Conservation (phyloP, 2,113 vertebrate genomes). For the Cacatua alba region DNA sequence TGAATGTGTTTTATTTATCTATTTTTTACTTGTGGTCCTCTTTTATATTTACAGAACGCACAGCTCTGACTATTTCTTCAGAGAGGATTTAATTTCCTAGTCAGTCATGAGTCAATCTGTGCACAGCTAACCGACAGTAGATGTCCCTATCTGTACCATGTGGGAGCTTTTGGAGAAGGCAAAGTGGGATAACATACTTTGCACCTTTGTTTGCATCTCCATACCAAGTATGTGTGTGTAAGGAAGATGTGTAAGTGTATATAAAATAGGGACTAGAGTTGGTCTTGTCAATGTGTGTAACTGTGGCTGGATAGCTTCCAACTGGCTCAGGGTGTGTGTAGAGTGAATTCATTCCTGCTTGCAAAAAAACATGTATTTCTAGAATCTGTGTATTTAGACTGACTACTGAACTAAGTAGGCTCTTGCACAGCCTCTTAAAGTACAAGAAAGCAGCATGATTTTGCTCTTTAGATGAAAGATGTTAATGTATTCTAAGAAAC, state of each 20-base stretch:
- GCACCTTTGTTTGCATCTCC: not conserved
- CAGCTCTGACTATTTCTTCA: not conserved
- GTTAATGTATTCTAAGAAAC: not conserved
- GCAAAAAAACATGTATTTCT: not conserved
- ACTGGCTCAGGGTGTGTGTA: not conserved
- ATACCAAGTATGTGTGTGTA: fast-evolving
- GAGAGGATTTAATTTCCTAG: not conserved
- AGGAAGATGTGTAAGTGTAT: not conserved
- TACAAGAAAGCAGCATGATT: not conserved
- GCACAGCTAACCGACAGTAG: not conserved
- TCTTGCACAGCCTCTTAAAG: not conserved
- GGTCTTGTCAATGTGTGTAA: not conserved
- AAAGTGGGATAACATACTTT: not conserved
- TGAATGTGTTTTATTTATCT: not conserved
- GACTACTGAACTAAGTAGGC: not conserved
- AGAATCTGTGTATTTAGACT: not conserved
- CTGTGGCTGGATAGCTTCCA: not conserved
- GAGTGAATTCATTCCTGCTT: not conserved
- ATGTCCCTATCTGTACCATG: not conserved
- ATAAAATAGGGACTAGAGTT: not conserved
- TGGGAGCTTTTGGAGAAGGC: not conserved
- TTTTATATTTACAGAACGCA: not conserved
- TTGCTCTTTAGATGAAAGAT: not conserved
- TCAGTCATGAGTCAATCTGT: not conserved
- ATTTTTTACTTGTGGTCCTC: not conserved